Evolutionary conservation across 2,797 vertebrate genomes (phyloP), one percentile per base, ranked within the genome.

Genomic region (Merluccius polli): DNA sequence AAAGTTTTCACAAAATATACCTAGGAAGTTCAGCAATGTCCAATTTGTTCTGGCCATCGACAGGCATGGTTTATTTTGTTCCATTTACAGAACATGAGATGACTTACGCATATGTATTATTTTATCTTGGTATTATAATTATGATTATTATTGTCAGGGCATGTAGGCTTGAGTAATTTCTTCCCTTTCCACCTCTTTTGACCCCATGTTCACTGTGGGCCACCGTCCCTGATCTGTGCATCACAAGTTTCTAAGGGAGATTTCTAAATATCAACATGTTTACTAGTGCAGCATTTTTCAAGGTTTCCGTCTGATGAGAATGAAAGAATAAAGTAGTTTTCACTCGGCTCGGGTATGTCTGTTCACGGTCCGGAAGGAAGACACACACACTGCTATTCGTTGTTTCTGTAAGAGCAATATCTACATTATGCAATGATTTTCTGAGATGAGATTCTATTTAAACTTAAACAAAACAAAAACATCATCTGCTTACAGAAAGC

Each of bases 251-350:
- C 92, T 91, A 87, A 86, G 79, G 81, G 80, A 88, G 82, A 90
- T 92, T 92, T 93, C 87, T 92, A 91, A 91, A 85, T 87, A 90
- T 78, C 79, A 88, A 91, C 87, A 89, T 89, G 89, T 93, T 92
- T 91, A 92, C 86, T 89, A 92, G 89, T 83, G 86, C 87, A 90
- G 87, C 87, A 86, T 93, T 93, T 92, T 88, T 89, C 91, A 86
- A 87, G 88, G 87, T 90, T 90, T 91, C 84, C 89, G 90, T 92
- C 91, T 87, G 85, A 90, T 87, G 88, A 90, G 89, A 91, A 92
- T 91, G 87, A 91, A 89, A 90, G 89, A 93, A 92, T 92, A 93
- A 93, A 93, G 91, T 93, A 93, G 92, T 93, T 93, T 92, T 92
- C 92, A 93, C 88, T 91, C 90, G 71, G 78, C 10, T 36, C 87